Base-by-base conservation (phyloP, 2,888 invertebrate genomes). In the Amblyjoppa fuscipennis region DNA sequence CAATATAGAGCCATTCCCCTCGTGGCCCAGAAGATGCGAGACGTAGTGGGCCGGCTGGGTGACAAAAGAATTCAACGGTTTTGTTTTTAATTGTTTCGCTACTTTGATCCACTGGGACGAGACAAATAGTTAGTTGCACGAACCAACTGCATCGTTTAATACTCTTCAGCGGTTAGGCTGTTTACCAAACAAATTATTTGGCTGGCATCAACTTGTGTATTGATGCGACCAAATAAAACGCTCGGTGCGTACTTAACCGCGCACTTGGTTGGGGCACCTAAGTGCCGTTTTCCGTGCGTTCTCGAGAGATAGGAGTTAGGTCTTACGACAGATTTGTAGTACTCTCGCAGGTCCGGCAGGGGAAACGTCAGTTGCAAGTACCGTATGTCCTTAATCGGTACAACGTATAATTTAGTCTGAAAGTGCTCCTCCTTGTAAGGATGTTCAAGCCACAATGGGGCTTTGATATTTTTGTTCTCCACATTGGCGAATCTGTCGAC, bases 11-110 rank as follows among this genome's bases (percentile, higher is more conserved):
- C 99, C 99, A 2, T 98, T 97, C 0, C 99, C 99, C 94, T 99
- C 99, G 93, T 99, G 99, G 0, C 99, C 99, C 89, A 99, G 95
- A 87, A 99, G 95, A 94, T 99, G 98, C 3, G 98, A 97, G 87
- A 99, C 94, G 93, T 99, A 99, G 92, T 97, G 96, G 28, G 97
- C 97, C 45, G 99, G 99, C 98, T 99, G 92, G 94, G 94, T 88
- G 90, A 83, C 83, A 90, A 66, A 51, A 51, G 13, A n/a, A 45
- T 16, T 41, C 25, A 7, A 20, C 49, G 3, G 3, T 7, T 7
- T 41, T 53, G 7, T 7, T 9, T 20, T 38, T 38, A n/a, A 16
- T n/a, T 41, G 41, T 41, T 41, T 25, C 7, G 9, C 11, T 16
- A 16, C 28, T 5, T 31, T 31, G 25, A 59, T 25, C 2, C 11